phyloP scores from a whole-genome alignment of 2,113 vertebrate species.

The Chamaetylas fuelleborni region DNA sequence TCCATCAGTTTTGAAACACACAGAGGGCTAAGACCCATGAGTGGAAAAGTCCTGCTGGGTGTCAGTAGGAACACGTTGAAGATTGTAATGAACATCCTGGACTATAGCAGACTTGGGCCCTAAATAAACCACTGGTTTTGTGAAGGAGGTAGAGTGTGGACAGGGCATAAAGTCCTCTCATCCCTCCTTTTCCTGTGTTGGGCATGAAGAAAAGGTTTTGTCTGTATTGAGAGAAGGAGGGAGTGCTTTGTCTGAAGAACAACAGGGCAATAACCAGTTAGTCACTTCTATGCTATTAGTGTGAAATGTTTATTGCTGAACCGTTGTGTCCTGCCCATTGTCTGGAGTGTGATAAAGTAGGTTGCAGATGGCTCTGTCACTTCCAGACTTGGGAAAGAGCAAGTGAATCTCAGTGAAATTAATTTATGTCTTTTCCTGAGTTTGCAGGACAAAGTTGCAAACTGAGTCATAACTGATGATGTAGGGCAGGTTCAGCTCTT shows the following conservation, averaged over 20 bases:
- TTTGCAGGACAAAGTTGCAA: not conserved
- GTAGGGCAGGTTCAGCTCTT: not conserved
- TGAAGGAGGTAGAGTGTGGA: not conserved
- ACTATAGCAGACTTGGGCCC: not conserved
- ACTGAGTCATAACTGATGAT: not conserved
- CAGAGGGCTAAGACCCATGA: not conserved
- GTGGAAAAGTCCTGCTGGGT: not conserved
- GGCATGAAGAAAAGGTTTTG: not conserved
- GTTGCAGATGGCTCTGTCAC: conserved; percentile 12
- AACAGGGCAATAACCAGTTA: conserved; percentile 19
- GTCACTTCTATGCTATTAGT: conserved; percentile 25
- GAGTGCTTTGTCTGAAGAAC: conserved; percentile 30
- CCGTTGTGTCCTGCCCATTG: not conserved
- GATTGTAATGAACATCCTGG: not conserved
- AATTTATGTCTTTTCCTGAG: not conserved
- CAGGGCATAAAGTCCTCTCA: not conserved
- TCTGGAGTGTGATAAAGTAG: conserved; percentile 22
- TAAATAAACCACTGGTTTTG: not conserved
- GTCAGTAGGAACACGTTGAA: not conserved
- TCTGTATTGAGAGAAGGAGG: not conserved
- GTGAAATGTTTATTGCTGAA: conserved; percentile 45
- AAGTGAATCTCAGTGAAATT: not conserved
- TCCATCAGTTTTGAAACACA: not conserved
- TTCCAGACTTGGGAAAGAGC: not conserved
- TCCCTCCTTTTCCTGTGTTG: not conserved